phyloP scores from a whole-genome alignment of 1,140 invertebrate species.

The Leptinotarsa lineolata region DNA sequence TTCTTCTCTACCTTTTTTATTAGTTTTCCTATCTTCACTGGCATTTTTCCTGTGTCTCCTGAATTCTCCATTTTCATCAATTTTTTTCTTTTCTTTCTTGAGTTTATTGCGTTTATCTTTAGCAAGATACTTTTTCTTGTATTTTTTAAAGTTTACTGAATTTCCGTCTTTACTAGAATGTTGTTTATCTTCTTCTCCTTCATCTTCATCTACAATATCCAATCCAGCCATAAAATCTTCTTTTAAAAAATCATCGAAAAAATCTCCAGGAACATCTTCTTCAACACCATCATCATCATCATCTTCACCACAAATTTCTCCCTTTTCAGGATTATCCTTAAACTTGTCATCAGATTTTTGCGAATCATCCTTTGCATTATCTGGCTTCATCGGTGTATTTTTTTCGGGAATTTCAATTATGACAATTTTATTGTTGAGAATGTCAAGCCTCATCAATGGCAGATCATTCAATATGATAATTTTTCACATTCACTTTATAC shows the following conservation, averaged over 20 bases:
- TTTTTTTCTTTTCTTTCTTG: slow-evolving; percentile 10
- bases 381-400: too few relatives aligned
- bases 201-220: slow-evolving; percentile 49
- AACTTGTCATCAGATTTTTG: too few relatives aligned
- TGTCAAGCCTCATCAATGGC: too few relatives aligned
- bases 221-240: slow-evolving; percentile 52
- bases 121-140: not conserved
- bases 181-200: slow-evolving; percentile 24
- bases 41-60: slow-evolving; percentile 14
- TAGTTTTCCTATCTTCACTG: slow-evolving; percentile 7
- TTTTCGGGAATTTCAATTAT: too few relatives aligned
- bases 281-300: slow-evolving; percentile 28
- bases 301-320: not conserved
- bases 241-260: slow-evolving; percentile 52
- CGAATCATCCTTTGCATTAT: too few relatives aligned
- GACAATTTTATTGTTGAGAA: too few relatives aligned
- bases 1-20: slow-evolving; percentile 15
- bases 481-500: too few relatives aligned
- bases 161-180: not conserved
- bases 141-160: not conserved
- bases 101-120: not conserved
- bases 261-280: slow-evolving; percentile 49
- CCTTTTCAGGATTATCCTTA: too few relatives aligned
- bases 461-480: too few relatives aligned
- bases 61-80: slow-evolving; percentile 15